These are phyloP conservation scores for Cristatella mucedo DNA, from an alignment of 2,888 invertebrate species.

Conservation along the genomic window DNA sequence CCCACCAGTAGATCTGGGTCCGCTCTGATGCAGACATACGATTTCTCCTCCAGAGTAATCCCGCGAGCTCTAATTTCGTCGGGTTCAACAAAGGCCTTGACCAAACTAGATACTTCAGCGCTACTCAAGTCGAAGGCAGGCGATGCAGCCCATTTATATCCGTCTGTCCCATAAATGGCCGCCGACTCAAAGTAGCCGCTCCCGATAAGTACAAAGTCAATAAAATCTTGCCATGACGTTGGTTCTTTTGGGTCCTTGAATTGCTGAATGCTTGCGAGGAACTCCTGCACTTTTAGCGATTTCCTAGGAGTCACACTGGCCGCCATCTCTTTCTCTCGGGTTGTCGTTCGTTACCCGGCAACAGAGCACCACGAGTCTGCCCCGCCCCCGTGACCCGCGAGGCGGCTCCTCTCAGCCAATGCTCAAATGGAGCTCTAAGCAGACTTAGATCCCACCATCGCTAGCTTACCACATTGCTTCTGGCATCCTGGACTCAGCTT, in stretches of 20 bases:
- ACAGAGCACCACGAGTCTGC: no score
- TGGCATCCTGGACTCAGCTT: no score
- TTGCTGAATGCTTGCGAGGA: no score
- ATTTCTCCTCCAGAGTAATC: conserved; percentile 14
- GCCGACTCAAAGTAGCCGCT: conserved; percentile 19
- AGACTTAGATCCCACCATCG: no score
- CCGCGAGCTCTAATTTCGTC: conserved; percentile 17
- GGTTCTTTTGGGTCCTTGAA: conserved; percentile 14
- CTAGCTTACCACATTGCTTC: no score
- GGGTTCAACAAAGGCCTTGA: conserved; percentile 18
- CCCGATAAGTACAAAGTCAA: conserved; percentile 18
- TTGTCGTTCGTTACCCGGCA: no score
- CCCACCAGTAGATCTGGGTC: conserved; percentile 17
- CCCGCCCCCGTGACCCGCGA: no score
- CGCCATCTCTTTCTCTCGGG: no score
- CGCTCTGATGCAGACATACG: conserved; percentile 18
- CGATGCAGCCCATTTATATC: conserved; percentile 18
- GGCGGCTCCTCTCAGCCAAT: no score
- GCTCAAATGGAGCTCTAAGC: no score
- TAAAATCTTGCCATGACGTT: conserved; percentile 21
- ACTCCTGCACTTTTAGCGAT: no score
- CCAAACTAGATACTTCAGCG: conserved; percentile 16
- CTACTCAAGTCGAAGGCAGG: conserved; percentile 15
- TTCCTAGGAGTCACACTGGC: no score
- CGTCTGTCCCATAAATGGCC: conserved; percentile 18